Percentiles rank a stretch among this genome's conserved stretches.
Conservation (phyloP, 2,888 invertebrate genomes). For the Fragum fragum region DNA sequence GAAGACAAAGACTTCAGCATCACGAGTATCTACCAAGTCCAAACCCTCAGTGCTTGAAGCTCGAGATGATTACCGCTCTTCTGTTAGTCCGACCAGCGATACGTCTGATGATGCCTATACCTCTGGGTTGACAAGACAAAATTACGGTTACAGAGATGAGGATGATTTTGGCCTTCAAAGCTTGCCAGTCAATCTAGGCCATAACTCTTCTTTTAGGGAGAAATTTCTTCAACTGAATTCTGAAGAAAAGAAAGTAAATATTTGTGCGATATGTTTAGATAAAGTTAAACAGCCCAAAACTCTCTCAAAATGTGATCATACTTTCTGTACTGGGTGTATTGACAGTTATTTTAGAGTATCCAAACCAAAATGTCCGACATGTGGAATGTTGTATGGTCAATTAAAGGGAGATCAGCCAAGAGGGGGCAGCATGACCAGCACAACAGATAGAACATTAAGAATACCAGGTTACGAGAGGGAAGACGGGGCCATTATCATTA, state of each 20-base stretch:
- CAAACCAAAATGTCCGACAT: constrained; percentile 80
- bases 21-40: neutral
- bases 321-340: constrained; percentile 79
- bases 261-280: constrained; percentile 74
- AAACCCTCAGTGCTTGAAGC: neutral
- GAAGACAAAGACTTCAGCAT: neutral
- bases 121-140: neutral
- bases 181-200: constrained; percentile 41
- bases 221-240: constrained; percentile 38
- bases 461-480: constrained; percentile 64
- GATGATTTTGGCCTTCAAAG: constrained; percentile 48
- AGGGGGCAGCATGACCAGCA: constrained; percentile 73
- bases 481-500: constrained; percentile 61
- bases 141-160: neutral
- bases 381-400: constrained; percentile 76
- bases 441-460: constrained; percentile 35
- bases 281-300: constrained; percentile 61
- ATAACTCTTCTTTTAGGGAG: constrained; percentile 31
- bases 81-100: neutral
- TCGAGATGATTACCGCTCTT: neutral
- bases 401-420: constrained; percentile 79
- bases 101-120: neutral
- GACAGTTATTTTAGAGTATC: constrained; percentile 67
- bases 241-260: constrained; percentile 19
- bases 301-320: constrained; percentile 73